phyloP scores from a whole-genome alignment of 2,888 invertebrate genomes.

The Lissonota sp. region DNA sequence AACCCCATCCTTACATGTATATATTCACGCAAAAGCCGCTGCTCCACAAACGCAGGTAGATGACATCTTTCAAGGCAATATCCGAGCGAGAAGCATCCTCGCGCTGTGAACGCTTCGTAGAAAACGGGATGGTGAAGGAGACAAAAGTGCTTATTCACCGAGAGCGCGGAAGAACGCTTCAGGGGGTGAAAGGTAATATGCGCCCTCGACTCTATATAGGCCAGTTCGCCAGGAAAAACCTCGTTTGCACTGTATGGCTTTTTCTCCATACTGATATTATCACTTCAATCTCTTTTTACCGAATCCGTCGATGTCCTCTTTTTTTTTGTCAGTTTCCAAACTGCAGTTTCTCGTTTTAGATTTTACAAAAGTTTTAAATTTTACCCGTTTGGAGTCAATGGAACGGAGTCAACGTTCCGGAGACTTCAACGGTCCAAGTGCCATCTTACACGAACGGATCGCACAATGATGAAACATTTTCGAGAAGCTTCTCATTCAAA shows the following conservation, averaged over 20 bases:
- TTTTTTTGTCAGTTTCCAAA: neutral
- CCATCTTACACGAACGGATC: neutral
- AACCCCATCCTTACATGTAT: conserved; percentile 50
- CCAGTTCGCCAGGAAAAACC: conserved; percentile 54
- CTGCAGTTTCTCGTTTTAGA: too few relatives aligned
- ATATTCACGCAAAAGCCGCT: conserved; percentile 45
- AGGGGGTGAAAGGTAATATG: conserved; percentile 66
- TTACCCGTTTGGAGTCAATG: too few relatives aligned
- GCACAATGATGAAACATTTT: conserved; percentile 23
- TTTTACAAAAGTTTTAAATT: too few relatives aligned
- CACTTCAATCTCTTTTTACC: conserved; percentile 16
- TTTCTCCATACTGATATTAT: conserved; percentile 49
- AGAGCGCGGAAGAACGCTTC: conserved; percentile 40
- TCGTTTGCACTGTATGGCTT: conserved; percentile 49
- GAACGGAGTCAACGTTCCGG: too few relatives aligned
- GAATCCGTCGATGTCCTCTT: neutral
- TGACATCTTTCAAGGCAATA: conserved; percentile 64
- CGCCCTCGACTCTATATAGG: conserved; percentile 55
- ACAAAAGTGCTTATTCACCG: conserved; percentile 60
- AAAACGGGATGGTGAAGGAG: conserved; percentile 32
- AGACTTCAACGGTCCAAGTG: neutral
- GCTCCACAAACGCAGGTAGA: conserved; percentile 23
- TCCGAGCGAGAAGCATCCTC: conserved; percentile 50
- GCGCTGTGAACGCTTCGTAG: conserved; percentile 14
- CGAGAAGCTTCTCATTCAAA: conserved; percentile 13